Conservation (phyloP, 2,113 vertebrate genomes). For the Dryoscopus gambensis region DNA sequence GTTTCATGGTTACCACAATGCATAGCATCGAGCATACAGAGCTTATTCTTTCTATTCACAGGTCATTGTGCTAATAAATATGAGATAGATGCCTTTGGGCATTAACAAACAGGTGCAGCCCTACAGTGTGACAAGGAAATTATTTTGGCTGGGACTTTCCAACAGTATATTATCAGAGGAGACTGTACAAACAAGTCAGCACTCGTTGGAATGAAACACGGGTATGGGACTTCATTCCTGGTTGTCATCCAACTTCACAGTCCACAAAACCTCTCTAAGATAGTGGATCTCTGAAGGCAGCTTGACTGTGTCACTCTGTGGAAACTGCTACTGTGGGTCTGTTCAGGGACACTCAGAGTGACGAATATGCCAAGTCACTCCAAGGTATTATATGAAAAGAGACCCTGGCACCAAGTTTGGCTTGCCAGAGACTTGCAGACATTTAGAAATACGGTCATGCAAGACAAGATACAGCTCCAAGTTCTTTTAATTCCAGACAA, state of each 20-base stretch:
- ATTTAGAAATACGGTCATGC: not conserved
- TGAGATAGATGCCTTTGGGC: not conserved
- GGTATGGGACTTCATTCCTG: not conserved
- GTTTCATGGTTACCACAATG: not conserved
- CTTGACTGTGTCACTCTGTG: not conserved
- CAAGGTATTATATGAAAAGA: not conserved
- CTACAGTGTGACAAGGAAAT: not conserved
- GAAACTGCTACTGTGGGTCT: not conserved
- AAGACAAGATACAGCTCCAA: not conserved
- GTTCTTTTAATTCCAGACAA: not conserved
- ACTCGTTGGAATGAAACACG: not conserved
- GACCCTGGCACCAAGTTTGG: not conserved
- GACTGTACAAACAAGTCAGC: not conserved
- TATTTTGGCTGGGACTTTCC: not conserved
- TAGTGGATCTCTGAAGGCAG: not conserved
- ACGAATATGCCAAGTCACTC: not conserved
- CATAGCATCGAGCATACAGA: not conserved
- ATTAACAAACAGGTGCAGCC: constrained; percentile 1
- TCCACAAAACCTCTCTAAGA: not conserved
- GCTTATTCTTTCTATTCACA: not conserved
- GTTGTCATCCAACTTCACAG: not conserved
- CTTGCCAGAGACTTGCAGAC: not conserved
- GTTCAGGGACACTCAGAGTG: not conserved
- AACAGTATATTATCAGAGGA: not conserved
- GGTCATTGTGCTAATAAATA: not conserved